Evolutionary conservation across 2,888 invertebrate species (phyloP), one percentile per base, ranked within the genome.

Genomic region (Lithophane leautieri): DNA sequence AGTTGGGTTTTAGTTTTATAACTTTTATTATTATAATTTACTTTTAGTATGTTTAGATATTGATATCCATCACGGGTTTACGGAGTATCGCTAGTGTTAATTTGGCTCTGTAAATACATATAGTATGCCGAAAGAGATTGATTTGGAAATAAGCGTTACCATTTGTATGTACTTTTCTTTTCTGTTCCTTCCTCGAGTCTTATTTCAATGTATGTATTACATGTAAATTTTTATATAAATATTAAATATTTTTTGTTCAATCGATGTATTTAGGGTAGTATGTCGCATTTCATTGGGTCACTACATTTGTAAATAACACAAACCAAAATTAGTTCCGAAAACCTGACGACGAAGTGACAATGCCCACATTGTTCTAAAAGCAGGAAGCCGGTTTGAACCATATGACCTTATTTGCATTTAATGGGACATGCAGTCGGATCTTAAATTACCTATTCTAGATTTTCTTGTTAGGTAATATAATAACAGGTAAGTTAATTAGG

Each of bases 311-410:
- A 89, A 88, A 88, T 78, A 83, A 80, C 84, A 79, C 78, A 85
- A 86, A 86, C 85, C 76, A 60, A 83, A 91, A 90, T 89, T 87
- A 86, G 90, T 87, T 86, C 88, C 79, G 66, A 87, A 88, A 90
- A 86, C 79, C 84, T 82, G 72, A 79, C 83, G 44, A 76, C 83
- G 44, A 76, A 79, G 60, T 84, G 78, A 92, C 90, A 91, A 92
- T 91, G 85, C 81, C 76, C 82, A 80, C 89, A 90, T 91, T 91
- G 91, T 91, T 90, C 87, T 74, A 66, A 85, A 86, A 79, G 69
- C 88, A 86, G 89, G 87, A 90, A 90, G 87, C 86, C 70, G 70
- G 82, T 84, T 88, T 88, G 85, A 90, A 89, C 90, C 85, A 78
- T 72, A 58, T 70, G 86, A 90, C 90, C 89, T 90, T 78, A 87